Evolutionary conservation across 2,113 vertebrate genomes (phyloP).

Genomic region (Pontoporia blainvillei): DNA sequence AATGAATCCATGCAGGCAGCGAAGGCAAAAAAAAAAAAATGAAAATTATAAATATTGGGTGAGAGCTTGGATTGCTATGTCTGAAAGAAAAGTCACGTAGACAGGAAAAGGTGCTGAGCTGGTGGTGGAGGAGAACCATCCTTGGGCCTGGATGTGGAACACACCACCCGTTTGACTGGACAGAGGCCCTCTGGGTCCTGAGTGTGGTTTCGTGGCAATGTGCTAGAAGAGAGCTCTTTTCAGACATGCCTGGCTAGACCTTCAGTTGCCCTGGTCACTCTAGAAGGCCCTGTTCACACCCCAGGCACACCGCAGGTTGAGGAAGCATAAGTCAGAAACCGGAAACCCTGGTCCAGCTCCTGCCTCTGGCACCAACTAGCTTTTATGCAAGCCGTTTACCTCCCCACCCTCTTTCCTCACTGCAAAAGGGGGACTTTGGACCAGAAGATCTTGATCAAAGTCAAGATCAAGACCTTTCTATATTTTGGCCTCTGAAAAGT

Average conservation of each 20-base stretch:
- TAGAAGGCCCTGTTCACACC: neutral
- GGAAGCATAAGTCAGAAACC: neutral
- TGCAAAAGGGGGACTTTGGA: neutral
- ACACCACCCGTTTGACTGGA: neutral
- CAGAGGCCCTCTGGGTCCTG: neutral
- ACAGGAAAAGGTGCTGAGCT: neutral
- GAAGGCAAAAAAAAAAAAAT: neutral
- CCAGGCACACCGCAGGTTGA: neutral
- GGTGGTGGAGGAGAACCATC: neutral
- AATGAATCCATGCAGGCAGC: neutral
- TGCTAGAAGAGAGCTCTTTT: neutral
- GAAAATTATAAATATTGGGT: neutral
- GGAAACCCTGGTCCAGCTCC: neutral
- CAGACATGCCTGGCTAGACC: neutral
- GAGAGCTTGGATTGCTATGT: neutral
- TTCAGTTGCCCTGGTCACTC: neutral
- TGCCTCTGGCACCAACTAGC: neutral
- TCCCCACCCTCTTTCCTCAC: neutral
- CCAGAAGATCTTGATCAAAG: neutral
- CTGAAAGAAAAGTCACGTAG: neutral
- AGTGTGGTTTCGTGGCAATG: neutral
- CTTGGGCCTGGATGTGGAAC: neutral
- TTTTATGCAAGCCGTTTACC: neutral
- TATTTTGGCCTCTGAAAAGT: neutral
- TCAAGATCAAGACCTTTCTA: neutral